phyloP scores from a whole-genome alignment of 2,888 invertebrate species.

The Argyresthia albistria region DNA sequence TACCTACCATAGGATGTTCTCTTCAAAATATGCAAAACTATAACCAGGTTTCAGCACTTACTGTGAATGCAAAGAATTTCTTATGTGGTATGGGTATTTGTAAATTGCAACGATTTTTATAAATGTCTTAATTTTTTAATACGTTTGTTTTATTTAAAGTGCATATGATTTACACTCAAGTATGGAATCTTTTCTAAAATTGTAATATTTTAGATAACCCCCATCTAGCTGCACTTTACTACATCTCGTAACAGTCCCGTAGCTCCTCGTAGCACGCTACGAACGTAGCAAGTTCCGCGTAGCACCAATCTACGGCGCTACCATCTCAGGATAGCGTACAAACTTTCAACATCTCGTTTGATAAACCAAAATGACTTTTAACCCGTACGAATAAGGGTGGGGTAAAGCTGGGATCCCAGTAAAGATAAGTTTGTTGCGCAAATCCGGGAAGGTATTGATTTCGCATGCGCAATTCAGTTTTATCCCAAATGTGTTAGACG shows the following conservation, averaged over 20 bases:
- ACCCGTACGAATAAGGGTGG: background rate
- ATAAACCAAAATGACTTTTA: background rate
- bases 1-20: no score
- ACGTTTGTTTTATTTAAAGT: background rate
- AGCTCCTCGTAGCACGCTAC: background rate
- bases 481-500: constrained; percentile 3
- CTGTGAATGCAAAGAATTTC: no score
- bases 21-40: no score
- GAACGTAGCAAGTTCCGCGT: background rate
- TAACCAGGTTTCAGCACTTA: no score
- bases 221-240: background rate
- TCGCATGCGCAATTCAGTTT: constrained; percentile 41
- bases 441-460: constrained; percentile 37
- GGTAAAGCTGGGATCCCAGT: background rate
- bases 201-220: no score
- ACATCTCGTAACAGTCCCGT: background rate
- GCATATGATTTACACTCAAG: no score
- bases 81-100: no score
- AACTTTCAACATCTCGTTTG: no score
- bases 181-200: no score
- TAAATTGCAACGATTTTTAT: no score
- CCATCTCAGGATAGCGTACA: background rate
- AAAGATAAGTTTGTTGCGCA: background rate
- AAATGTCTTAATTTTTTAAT: background rate
- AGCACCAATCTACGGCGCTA: constrained; percentile 6